Evolutionary conservation across 1,140 invertebrate genomes (phyloP).

Genomic region (Bathynomus jamesi): DNA sequence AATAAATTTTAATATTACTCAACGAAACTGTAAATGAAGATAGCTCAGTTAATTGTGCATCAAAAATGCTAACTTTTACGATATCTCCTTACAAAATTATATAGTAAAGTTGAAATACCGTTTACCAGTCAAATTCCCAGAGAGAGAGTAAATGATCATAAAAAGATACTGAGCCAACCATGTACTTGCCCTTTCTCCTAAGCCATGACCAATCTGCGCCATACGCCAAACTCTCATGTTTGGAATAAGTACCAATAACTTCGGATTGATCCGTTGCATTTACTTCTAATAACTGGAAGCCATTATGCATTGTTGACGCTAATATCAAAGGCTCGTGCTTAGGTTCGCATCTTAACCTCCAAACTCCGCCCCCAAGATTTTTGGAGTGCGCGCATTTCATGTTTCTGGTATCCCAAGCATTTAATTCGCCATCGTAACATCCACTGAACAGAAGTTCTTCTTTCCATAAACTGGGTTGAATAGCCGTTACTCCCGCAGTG

Average conservation of each 20-base stretch:
- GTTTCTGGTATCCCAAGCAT: constrained; percentile 69
- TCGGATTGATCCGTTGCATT: constrained; percentile 39
- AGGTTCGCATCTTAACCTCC: constrained; percentile 80
- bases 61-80: no score
- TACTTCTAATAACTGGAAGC: constrained; percentile 63
- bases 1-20: no score
- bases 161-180: constrained; percentile 73
- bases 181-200: constrained; percentile 37
- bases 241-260: constrained; percentile 49
- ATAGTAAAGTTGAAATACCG: no score
- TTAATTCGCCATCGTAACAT: constrained; percentile 77
- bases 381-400: constrained; percentile 54
- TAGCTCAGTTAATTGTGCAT: no score
- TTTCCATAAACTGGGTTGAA: constrained; percentile 58
- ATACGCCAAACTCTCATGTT: constrained; percentile 73
- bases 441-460: constrained; percentile 67
- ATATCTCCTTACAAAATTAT: no score
- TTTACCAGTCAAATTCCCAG: constrained; percentile 43
- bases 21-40: no score
- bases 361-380: constrained; percentile 69
- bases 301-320: constrained; percentile 80
- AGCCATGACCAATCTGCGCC: constrained; percentile 68
- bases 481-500: constrained; percentile 66
- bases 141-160: constrained; percentile 61
- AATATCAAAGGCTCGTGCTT: constrained; percentile 51